Evolutionary conservation across 2,113 vertebrate genomes (phyloP).

Genomic region (Ornithorhynchus anatinus): DNA sequence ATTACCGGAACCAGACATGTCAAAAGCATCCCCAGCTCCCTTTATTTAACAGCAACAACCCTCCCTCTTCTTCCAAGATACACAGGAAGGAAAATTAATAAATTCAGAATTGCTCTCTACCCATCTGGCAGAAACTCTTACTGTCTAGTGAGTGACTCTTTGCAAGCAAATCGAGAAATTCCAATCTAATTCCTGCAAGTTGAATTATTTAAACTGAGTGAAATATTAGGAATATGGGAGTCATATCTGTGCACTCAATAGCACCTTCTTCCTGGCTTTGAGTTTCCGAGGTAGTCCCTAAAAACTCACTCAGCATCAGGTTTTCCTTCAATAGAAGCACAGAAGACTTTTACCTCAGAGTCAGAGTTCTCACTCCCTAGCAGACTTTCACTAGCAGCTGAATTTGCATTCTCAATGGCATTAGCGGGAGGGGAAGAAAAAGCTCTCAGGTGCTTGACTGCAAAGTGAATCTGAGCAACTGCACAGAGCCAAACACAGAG

Average conservation of each 20-base stretch:
- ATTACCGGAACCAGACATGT: too few relatives aligned
- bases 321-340: not conserved
- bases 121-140: too few relatives aligned
- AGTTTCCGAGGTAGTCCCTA: too few relatives aligned
- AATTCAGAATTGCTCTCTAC: too few relatives aligned
- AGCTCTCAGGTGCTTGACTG: conserved; percentile 2
- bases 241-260: not conserved
- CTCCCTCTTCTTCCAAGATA: too few relatives aligned
- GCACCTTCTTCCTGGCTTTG: not conserved
- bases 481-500: not conserved
- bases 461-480: conserved; percentile 4
- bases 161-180: not conserved
- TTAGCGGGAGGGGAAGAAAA: conserved; percentile 26
- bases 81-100: too few relatives aligned
- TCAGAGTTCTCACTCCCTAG: conserved; percentile 21
- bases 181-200: not conserved
- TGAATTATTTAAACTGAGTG: not conserved
- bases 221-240: not conserved
- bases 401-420: conserved; percentile 33
- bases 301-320: not conserved
- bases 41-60: too few relatives aligned
- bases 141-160: not conserved
- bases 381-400: not conserved
- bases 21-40: too few relatives aligned
- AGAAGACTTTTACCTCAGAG: not conserved